Evolutionary conservation across 2,113 vertebrate genomes (phyloP).

Genomic region (Hippocampus abdominalis): DNA sequence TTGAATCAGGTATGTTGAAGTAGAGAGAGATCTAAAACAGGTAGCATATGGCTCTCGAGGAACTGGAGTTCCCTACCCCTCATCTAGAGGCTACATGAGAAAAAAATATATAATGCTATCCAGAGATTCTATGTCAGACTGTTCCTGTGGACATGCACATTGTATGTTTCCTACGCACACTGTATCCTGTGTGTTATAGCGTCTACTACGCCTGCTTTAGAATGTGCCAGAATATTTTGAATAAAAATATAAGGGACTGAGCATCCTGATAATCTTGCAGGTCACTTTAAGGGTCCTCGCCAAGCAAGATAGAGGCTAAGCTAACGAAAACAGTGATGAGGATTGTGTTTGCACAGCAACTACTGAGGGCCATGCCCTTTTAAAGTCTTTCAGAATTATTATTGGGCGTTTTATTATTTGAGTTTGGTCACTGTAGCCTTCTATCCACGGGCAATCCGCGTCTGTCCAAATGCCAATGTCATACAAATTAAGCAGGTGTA

Average conservation of each 20-base stretch:
- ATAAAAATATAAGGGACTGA: neutral
- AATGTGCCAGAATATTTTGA: neutral
- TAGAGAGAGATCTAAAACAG: too few relatives aligned
- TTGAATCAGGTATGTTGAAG: too few relatives aligned
- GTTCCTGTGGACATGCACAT: neutral
- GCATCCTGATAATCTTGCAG: neutral
- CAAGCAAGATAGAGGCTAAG: constrained; percentile 10
- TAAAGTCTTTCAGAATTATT: neutral
- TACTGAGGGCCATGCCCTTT: constrained; percentile 42
- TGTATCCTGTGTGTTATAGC: constrained; percentile 7
- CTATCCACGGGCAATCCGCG: neutral
- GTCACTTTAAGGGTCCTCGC: constrained; percentile 7
- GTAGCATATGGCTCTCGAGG: too few relatives aligned
- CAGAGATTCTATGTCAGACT: neutral
- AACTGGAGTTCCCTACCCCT: too few relatives aligned
- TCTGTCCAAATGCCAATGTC: neutral
- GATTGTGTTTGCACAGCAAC: constrained; percentile 24
- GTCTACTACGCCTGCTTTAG: too few relatives aligned
- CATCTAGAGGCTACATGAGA: too few relatives aligned
- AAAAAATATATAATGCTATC: too few relatives aligned
- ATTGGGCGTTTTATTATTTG: neutral
- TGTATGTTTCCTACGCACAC: neutral
- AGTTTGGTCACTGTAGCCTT: neutral
- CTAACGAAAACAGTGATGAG: constrained; percentile 6
- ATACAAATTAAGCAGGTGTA: constrained; percentile 11